Evolutionary conservation across 92 coral and sea anemone species (phyloP).

Genomic region (Galaxea fascicularis): DNA sequence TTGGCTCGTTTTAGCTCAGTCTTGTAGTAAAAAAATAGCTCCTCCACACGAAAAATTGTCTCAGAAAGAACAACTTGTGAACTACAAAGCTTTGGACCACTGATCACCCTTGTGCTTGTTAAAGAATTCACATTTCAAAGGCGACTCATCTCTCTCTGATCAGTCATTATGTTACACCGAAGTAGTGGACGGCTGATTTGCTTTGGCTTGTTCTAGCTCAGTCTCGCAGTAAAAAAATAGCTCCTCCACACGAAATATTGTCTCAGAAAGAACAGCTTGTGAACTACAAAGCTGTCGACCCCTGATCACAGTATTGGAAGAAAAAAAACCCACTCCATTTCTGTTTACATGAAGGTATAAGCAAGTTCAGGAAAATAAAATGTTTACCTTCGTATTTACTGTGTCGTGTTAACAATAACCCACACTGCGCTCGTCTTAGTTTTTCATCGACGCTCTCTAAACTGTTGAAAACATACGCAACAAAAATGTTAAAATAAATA

Average conservation of each 20-base stretch:
- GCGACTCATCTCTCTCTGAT: no score
- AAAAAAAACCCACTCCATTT: slow-evolving; percentile 21
- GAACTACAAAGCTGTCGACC: neutral
- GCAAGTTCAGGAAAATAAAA: neutral
- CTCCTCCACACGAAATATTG: no score
- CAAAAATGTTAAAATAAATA: neutral
- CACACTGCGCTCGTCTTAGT: neutral
- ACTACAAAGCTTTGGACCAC: neutral
- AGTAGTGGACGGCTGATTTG: no score
- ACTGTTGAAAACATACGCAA: neutral
- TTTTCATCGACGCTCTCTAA: neutral
- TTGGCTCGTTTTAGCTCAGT: no score
- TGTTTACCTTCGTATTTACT: slow-evolving; percentile 35
- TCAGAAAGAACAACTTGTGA: neutral
- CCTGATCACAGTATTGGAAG: neutral
- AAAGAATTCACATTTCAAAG: no score
- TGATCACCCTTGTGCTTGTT: neutral
- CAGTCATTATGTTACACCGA: no score
- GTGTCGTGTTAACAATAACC: neutral
- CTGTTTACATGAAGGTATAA: slow-evolving; percentile 31
- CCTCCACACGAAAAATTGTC: no score
- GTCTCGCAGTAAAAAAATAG: no score
- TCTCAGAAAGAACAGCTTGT: neutral
- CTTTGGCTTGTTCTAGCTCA: no score
- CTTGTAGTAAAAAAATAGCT: no score